Evolutionary conservation across 1,140 invertebrate species (phyloP).

Genomic region (Ceratosolen solmsi): DNA sequence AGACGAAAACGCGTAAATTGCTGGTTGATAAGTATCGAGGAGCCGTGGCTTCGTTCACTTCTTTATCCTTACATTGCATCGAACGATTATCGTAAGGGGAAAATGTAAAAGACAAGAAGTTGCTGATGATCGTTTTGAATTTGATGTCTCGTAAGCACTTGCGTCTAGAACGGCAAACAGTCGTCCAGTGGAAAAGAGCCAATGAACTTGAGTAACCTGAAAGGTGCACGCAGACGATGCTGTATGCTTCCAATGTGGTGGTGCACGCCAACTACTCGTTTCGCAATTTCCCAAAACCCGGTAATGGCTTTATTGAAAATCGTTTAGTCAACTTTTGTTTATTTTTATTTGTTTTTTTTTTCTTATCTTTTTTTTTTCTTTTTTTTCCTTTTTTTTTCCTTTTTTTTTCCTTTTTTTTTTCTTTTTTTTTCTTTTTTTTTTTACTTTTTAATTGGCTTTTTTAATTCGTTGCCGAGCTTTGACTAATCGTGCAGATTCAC

Average conservation of each 20-base stretch:
- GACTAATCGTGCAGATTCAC: too few relatives aligned
- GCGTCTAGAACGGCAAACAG: slow-evolving; percentile 38
- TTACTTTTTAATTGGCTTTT: too few relatives aligned
- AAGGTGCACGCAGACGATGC: slow-evolving; percentile 51
- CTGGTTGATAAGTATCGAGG: too few relatives aligned
- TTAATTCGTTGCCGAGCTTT: too few relatives aligned
- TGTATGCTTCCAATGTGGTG: slow-evolving; percentile 40
- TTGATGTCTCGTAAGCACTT: not conserved
- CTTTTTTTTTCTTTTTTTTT: too few relatives aligned
- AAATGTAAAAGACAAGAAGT: not conserved
- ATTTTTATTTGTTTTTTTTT: not conserved
- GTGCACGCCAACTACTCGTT: slow-evolving; percentile 52
- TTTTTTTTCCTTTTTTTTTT: too few relatives aligned
- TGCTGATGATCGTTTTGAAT: too few relatives aligned
- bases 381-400: too few relatives aligned
- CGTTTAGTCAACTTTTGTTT: slow-evolving; percentile 18
- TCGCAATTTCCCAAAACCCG: slow-evolving; percentile 29
- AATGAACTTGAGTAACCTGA: slow-evolving; percentile 70
- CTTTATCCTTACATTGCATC: too few relatives aligned
- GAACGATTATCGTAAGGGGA: not conserved
- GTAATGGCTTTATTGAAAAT: not conserved
- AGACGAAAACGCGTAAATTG: too few relatives aligned
- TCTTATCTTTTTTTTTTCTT: too few relatives aligned
- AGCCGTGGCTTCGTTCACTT: too few relatives aligned
- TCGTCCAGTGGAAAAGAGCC: slow-evolving; percentile 63